Evolutionary conservation across 2,113 vertebrate genomes (phyloP).

Genomic region (Passer domesticus): DNA sequence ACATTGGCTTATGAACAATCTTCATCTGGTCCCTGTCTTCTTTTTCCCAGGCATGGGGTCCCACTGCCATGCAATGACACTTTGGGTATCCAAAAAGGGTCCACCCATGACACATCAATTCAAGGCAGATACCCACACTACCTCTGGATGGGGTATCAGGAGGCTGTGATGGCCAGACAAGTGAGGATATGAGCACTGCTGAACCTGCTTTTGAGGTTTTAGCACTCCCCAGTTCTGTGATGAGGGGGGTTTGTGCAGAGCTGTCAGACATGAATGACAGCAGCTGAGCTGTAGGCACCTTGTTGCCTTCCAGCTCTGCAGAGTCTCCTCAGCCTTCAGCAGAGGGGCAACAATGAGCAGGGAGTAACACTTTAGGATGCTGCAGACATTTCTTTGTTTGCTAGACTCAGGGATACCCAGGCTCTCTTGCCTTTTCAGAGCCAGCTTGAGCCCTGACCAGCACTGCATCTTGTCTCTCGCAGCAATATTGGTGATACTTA

Average conservation of each 20-base stretch:
- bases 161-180: background rate
- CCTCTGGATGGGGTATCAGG: background rate
- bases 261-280: background rate
- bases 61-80: background rate
- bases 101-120: no score
- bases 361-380: background rate
- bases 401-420: background rate
- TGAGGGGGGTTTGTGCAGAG: background rate
- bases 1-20: background rate
- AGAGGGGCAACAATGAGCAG: background rate
- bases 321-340: background rate
- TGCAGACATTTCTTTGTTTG: background rate
- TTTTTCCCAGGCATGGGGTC: background rate
- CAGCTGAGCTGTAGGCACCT: background rate
- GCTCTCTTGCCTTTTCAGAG: background rate
- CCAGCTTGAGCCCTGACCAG: background rate
- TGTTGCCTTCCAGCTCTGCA: background rate
- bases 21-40: background rate
- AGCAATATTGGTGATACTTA: background rate
- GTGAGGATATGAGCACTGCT: background rate
- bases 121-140: background rate
- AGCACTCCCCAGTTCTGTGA: background rate
- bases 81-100: background rate
- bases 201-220: background rate
- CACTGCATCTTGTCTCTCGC: background rate